phyloP scores from a whole-genome alignment of 2,797 vertebrate genomes.

The Schizopygopsis malacanthus region DNA sequence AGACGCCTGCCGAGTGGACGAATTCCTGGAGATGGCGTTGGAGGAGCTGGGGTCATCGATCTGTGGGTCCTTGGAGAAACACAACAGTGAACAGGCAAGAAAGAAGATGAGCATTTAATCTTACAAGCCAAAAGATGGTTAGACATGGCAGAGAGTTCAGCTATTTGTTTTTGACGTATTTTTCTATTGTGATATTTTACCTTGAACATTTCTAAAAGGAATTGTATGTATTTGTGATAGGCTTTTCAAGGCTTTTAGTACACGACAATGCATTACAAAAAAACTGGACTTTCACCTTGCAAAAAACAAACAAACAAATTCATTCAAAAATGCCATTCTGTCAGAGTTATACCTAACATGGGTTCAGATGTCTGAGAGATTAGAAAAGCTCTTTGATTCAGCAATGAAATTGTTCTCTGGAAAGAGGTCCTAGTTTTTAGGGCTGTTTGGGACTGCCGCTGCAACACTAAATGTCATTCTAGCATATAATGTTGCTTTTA shows the following conservation, averaged over 20 bases:
- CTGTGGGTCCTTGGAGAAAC: conserved; percentile 72
- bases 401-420: conserved; percentile 69
- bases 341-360: conserved; percentile 21
- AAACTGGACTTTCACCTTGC: neutral
- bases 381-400: conserved; percentile 52
- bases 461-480: conserved; percentile 79
- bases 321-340: conserved; percentile 5
- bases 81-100: conserved; percentile 8
- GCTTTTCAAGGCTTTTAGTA: conserved; percentile 28
- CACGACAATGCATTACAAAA: neutral
- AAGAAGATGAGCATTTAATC: neutral
- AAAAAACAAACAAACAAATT: neutral
- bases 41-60: conserved; percentile 73
- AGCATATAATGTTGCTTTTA: conserved; percentile 75
- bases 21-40: conserved; percentile 74
- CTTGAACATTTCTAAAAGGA: conserved; percentile 15
- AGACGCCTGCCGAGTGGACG: conserved; percentile 56
- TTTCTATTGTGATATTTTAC: conserved; percentile 16
- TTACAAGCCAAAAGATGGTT: neutral
- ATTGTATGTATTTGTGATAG: neutral
- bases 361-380: conserved; percentile 44
- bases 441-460: conserved; percentile 62
- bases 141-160: neutral
- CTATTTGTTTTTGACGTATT: neutral
- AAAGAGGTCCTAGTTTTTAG: conserved; percentile 65